Conservation (phyloP, 2,888 invertebrate genomes). For the Dusona sp. region DNA sequence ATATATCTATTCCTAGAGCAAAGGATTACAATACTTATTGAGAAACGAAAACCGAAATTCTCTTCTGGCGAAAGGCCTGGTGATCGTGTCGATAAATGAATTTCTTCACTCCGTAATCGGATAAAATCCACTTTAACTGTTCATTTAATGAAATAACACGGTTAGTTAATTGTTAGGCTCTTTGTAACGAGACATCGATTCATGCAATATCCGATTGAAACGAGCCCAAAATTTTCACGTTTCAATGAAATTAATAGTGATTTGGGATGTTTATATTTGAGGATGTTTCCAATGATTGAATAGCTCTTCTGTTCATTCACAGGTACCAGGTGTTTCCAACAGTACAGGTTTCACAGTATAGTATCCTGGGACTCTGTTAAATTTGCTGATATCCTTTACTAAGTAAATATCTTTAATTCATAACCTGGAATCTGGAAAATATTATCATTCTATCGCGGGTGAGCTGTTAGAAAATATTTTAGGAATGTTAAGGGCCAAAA, state of each 20-base stretch:
- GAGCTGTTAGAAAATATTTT: too few relatives aligned
- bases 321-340: not conserved
- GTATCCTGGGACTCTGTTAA: not conserved
- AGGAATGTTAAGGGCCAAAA: too few relatives aligned
- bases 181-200: constrained; percentile 28
- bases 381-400: not conserved
- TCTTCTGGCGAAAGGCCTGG: not conserved
- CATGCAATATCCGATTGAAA: not conserved
- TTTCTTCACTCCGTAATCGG: constrained; percentile 55
- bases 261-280: not conserved
- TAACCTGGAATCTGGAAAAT: not conserved
- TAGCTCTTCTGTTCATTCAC: not conserved
- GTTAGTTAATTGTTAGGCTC: constrained; percentile 76
- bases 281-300: not conserved
- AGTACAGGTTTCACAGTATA: not conserved
- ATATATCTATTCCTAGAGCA: constrained; percentile 36
- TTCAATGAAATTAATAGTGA: not conserved
- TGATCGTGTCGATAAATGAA: constrained; percentile 74
- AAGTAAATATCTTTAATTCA: not conserved
- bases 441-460: not conserved
- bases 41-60: constrained; percentile 6
- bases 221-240: not conserved
- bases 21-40: constrained; percentile 26
- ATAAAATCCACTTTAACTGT: not conserved
- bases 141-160: constrained; percentile 76